A percentile compares a stretch with the other conserved stretches of the same genome.
phyloP scores from a whole-genome alignment of 1,140 invertebrate genomes.

The Asobara japonica region DNA sequence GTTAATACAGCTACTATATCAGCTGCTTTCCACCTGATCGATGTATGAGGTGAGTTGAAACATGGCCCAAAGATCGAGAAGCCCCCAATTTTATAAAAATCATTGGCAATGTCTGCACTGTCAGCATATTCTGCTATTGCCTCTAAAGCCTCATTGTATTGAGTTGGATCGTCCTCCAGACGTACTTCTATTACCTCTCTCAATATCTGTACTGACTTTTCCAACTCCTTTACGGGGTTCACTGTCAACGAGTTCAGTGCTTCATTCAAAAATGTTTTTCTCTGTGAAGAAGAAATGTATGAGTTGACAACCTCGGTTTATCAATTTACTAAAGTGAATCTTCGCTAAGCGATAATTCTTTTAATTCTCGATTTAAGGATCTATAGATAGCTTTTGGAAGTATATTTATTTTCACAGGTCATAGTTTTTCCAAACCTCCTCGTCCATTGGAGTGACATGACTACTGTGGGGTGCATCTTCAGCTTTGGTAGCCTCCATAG shows the following conservation, averaged over 20 bases:
- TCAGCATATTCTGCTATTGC: conserved; percentile 74
- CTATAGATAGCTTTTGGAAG: background rate
- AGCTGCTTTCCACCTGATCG: conserved; percentile 72
- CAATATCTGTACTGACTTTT: conserved; percentile 71
- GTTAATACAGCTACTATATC: conserved; percentile 77
- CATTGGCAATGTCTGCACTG: conserved; percentile 78
- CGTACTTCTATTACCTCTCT: conserved; percentile 65
- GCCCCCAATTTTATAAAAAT: conserved; percentile 85
- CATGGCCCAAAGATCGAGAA: conserved; percentile 76
- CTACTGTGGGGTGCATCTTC: conserved; percentile 68
- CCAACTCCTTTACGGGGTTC: conserved; percentile 73
- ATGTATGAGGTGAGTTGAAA: conserved; percentile 70
- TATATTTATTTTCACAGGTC: no score
- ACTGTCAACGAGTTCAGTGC: conserved; percentile 75
- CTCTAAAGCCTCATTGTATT: conserved; percentile 70
- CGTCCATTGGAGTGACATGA: conserved; percentile 67
- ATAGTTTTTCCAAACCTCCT: no score
- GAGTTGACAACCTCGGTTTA: conserved; percentile 6
- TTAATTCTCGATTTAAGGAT: background rate
- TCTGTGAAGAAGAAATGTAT: conserved; percentile 60
- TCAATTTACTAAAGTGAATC: conserved; percentile 12
- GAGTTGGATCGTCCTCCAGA: conserved; percentile 66
- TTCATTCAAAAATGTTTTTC: conserved; percentile 74
- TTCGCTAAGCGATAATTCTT: background rate
- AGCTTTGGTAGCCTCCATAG: conserved; percentile 71